Conservation (phyloP, 2,113 vertebrate genomes). For the Bettongia penicillata region DNA sequence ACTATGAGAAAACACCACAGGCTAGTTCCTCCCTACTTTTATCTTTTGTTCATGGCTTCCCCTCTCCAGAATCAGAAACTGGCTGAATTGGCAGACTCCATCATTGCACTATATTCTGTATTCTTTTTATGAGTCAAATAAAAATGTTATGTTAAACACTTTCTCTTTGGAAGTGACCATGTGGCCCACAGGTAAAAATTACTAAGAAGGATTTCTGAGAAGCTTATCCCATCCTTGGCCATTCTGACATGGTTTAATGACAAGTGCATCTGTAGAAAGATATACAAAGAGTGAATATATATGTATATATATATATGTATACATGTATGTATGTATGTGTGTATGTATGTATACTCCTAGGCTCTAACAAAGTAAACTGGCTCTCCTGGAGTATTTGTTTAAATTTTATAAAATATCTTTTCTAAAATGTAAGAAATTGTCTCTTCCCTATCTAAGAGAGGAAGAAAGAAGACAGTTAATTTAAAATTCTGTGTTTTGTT, state of each 20-base stretch:
- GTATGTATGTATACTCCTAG: not conserved
- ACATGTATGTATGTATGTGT: too few species aligned
- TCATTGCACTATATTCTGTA: not conserved
- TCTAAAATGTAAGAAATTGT: constrained; percentile 8
- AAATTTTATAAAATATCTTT: constrained; percentile 6
- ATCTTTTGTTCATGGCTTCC: constrained; percentile 3
- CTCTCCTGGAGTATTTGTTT: constrained; percentile 27
- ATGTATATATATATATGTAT: too few species aligned
- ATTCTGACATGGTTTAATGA: constrained; percentile 48
- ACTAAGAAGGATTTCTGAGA: constrained; percentile 28
- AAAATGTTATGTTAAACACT: constrained; percentile 39
- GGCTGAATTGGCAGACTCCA: not conserved
- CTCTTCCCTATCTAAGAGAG: not conserved
- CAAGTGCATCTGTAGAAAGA: constrained; percentile 56
- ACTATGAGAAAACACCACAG: constrained; percentile 19
- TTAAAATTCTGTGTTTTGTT: not conserved
- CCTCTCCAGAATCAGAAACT: not conserved
- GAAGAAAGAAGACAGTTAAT: not conserved
- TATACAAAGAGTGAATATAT: constrained; percentile 10
- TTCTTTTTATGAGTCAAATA: constrained; percentile 28
- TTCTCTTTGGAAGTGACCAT: not conserved
- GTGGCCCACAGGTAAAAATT: not conserved
- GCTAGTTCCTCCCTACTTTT: not conserved
- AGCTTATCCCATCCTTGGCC: not conserved
- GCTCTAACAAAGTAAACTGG: constrained; percentile 13